Evolutionary conservation across 1,140 invertebrate genomes (phyloP).

Genomic region (Bacillus rossius): DNA sequence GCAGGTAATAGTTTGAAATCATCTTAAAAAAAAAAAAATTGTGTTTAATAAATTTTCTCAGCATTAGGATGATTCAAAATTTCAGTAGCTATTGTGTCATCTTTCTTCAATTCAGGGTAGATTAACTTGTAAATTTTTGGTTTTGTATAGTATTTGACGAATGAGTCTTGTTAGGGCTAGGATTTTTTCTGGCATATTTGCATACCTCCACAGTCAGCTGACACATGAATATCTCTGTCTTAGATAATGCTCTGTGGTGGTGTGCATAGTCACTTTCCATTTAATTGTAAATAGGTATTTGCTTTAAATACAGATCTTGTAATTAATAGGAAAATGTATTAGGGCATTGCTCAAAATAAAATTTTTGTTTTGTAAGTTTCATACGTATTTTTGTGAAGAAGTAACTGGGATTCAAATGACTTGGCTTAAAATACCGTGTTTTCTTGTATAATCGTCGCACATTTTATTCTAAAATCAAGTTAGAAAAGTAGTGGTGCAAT

Average conservation of each 20-base stretch:
- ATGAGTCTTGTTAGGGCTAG: constrained; percentile 17
- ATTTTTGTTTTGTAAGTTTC: constrained; percentile 20
- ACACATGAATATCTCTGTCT: constrained; percentile 18
- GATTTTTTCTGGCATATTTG: constrained; percentile 9
- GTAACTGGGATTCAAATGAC: constrained; percentile 8
- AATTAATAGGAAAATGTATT: constrained; percentile 12
- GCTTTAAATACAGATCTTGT: constrained; percentile 23
- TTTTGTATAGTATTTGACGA: constrained; percentile 18
- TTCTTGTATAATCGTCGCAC: too few relatives aligned
- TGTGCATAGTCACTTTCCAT: constrained; percentile 16
- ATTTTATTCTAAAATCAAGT: too few relatives aligned
- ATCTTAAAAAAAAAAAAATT: constrained; percentile 22
- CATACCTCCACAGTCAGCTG: constrained; percentile 18
- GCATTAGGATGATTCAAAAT: constrained; percentile 29
- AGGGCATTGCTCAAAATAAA: constrained; percentile 26
- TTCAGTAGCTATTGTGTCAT: constrained; percentile 30
- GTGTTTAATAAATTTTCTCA: constrained; percentile 30
- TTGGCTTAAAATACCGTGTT: too few relatives aligned
- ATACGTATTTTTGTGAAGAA: constrained; percentile 1
- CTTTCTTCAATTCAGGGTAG: constrained; percentile 27
- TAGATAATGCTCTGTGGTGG: constrained; percentile 8
- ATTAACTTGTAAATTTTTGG: constrained; percentile 21
- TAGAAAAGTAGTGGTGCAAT: too few relatives aligned
- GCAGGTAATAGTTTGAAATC: constrained; percentile 1
- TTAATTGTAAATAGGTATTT: constrained; percentile 31